These are phyloP conservation scores for Eira barbara DNA, from an alignment of 2,113 vertebrate genomes.

Conservation along the genomic window DNA sequence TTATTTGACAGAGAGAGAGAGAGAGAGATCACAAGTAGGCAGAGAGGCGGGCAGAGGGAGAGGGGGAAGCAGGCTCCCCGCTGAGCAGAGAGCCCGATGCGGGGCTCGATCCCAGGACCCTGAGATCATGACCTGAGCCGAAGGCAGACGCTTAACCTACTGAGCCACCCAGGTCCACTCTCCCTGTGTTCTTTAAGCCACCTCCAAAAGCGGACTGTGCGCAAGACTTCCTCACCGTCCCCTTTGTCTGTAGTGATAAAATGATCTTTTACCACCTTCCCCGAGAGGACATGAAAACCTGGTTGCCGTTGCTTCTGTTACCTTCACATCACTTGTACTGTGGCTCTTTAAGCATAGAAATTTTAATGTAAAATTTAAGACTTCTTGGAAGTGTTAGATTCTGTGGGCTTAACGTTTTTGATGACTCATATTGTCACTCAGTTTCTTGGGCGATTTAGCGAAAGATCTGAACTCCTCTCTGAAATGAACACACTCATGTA, in stretches of 20 bases:
- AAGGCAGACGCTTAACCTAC: not conserved
- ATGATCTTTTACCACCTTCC: not conserved
- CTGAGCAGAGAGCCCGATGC: not conserved
- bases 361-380: conserved; percentile 48
- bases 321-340: not conserved
- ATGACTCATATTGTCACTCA: conserved; percentile 58
- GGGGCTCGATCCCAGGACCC: not conserved
- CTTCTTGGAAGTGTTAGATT: conserved; percentile 57
- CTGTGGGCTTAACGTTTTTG: conserved; percentile 57
- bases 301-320: not conserved
- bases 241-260: not conserved
- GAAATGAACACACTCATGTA: conserved; percentile 54
- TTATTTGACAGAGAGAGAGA: not conserved
- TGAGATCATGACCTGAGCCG: not conserved
- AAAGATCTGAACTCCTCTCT: conserved; percentile 52
- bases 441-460: conserved; percentile 67
- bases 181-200: not conserved
- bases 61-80: not conserved
- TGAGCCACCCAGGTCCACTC: not conserved
- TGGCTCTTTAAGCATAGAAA: conserved; percentile 3
- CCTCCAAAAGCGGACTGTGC: not conserved
- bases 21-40: not conserved
- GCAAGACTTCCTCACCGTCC: not conserved
- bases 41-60: no score
- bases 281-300: not conserved